These are phyloP conservation scores for Sesia apiformis DNA, from an alignment of 2,888 invertebrate genomes.

Conservation along the genomic window DNA sequence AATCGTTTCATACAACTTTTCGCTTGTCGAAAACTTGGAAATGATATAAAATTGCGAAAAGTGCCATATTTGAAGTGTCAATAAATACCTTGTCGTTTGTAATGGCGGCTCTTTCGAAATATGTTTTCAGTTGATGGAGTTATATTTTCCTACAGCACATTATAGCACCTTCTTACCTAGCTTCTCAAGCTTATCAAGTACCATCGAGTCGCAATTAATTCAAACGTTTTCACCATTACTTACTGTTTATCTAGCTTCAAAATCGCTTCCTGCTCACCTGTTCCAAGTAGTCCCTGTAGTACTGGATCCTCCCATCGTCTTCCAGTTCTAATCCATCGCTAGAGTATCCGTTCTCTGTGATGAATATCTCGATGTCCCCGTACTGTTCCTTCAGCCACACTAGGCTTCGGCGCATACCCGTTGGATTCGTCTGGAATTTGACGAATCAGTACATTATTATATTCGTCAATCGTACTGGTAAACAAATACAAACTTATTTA, in stretches of 20 bases:
- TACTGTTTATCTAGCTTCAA: too few relatives aligned
- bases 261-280: background rate
- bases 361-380: slow-evolving; percentile 26
- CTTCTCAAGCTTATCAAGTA: background rate
- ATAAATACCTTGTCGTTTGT: too few relatives aligned
- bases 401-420: slow-evolving; percentile 17
- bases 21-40: too few relatives aligned
- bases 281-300: background rate
- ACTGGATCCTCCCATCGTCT: background rate
- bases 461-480: too few relatives aligned
- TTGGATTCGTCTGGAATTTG: slow-evolving; percentile 12
- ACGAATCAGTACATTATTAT: background rate
- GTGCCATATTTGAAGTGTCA: too few relatives aligned
- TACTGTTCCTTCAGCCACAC: slow-evolving; percentile 39
- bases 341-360: slow-evolving; percentile 45
- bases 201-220: background rate
- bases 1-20: too few relatives aligned
- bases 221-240: background rate
- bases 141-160: too few relatives aligned
- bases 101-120: too few relatives aligned
- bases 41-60: too few relatives aligned
- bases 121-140: too few relatives aligned
- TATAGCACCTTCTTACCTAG: too few relatives aligned
- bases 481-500: too few relatives aligned
- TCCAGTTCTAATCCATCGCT: background rate